Evolutionary conservation across 2,113 vertebrate genomes (phyloP).

Genomic region (Anoura caudifer): DNA sequence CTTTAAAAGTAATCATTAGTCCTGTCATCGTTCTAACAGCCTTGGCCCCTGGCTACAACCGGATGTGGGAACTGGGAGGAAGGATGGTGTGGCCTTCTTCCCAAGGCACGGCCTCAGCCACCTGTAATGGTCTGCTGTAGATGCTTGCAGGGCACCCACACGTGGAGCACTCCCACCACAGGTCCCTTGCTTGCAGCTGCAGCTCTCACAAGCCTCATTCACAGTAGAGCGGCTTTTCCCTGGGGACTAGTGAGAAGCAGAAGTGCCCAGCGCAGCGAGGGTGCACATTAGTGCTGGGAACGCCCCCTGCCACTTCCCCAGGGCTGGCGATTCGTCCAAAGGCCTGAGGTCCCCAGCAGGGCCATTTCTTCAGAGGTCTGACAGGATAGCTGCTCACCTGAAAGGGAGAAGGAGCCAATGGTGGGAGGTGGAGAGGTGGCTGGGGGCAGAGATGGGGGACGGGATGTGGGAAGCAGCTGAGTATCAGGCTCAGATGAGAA

Average conservation of each 20-base stretch:
- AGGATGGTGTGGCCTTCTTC: neutral
- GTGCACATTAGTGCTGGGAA: neutral
- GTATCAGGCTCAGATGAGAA: neutral
- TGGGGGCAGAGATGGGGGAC: fast-evolving
- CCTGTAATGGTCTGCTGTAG: neutral
- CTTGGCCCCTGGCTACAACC: neutral
- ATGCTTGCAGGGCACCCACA: neutral
- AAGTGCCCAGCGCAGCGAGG: neutral
- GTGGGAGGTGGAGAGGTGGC: neutral
- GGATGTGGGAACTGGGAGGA: neutral
- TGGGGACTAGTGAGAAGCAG: slow-evolving; percentile 20
- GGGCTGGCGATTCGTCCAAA: neutral
- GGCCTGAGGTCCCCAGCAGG: neutral
- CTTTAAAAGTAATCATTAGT: neutral
- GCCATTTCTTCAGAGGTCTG: neutral
- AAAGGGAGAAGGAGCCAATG: neutral
- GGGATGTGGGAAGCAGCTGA: fast-evolving
- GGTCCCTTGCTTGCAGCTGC: neutral
- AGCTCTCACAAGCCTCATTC: neutral
- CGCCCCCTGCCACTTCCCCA: neutral
- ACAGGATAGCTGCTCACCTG: neutral
- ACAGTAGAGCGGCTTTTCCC: neutral
- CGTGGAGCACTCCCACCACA: neutral
- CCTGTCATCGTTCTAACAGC: neutral
- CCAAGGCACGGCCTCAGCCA: neutral